Percentiles rank a stretch among this genome's conserved stretches.
Evolutionary conservation across 2,888 invertebrate genomes (phyloP).

Genomic region (Hirudinaria manillensis): DNA sequence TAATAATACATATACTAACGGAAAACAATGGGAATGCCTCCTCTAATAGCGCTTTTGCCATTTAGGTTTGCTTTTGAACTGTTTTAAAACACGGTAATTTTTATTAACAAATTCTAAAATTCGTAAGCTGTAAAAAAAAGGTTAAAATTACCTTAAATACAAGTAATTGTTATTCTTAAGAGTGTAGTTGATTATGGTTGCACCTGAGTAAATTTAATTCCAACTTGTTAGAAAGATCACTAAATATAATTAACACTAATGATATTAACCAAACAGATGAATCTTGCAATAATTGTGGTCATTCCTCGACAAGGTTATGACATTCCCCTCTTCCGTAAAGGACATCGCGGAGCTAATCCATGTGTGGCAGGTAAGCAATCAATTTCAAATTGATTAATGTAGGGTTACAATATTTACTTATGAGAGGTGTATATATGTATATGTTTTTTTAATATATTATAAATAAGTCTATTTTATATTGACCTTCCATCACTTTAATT

Average conservation of each 20-base stretch:
- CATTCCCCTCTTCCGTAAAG: constrained; percentile 64
- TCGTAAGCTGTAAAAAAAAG: background rate
- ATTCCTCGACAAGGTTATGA: constrained; percentile 79
- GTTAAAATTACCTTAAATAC: constrained; percentile 74
- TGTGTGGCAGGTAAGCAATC: too few relatives aligned
- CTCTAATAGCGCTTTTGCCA: constrained; percentile 89
- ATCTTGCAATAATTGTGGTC: constrained; percentile 93
- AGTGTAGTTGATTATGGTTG: constrained; percentile 91
- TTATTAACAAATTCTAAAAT: background rate
- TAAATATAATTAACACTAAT: constrained; percentile 1
- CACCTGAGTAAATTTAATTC: constrained; percentile 64
- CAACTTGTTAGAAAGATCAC: constrained; percentile 21
- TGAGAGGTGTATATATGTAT: too few relatives aligned
- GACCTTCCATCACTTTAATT: too few relatives aligned
- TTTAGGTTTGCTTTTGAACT: constrained; percentile 86
- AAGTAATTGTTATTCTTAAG: constrained; percentile 92
- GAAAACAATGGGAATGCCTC: constrained; percentile 92
- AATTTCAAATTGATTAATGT: too few relatives aligned
- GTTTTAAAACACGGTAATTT: constrained; percentile 37
- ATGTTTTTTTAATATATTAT: too few relatives aligned
- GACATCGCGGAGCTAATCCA: background rate
- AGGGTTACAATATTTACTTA: too few relatives aligned
- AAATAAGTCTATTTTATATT: too few relatives aligned
- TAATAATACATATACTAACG: constrained; percentile 70
- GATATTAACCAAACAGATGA: constrained; percentile 82